A percentile compares a stretch with the other conserved stretches of the same genome.
These are phyloP conservation scores for Sebastes reedi DNA, from an alignment of 2,797 vertebrate species.

Conservation along the genomic window DNA sequence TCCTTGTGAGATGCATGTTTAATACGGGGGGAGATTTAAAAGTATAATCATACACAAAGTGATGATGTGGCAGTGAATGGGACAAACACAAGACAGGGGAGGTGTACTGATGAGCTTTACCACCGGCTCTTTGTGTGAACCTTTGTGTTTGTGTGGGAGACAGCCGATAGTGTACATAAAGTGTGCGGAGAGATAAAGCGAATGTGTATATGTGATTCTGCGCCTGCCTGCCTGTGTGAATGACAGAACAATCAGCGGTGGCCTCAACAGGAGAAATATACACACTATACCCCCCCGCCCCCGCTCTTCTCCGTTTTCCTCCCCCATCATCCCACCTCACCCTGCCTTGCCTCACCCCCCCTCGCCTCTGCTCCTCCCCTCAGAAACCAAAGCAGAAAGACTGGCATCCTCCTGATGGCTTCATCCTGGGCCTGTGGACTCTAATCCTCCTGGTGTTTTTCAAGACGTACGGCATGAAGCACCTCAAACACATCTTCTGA, in stretches of 20 bases:
- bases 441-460: conserved; percentile 98
- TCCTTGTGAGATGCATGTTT: conserved; percentile 79
- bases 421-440: conserved; percentile 97
- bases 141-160: conserved; percentile 31
- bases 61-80: conserved; percentile 80
- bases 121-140: conserved; percentile 37
- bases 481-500: conserved; percentile 98
- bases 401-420: conserved; percentile 98
- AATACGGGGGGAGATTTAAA: conserved; percentile 78
- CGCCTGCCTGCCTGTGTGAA: conserved; percentile 51
- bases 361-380: not conserved
- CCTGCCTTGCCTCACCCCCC: not conserved
- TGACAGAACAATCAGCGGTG: conserved; percentile 68
- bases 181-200: conserved; percentile 45
- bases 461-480: conserved; percentile 95
- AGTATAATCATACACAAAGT: conserved; percentile 81
- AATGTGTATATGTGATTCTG: conserved; percentile 30
- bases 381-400: conserved; percentile 97
- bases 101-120: conserved; percentile 68
- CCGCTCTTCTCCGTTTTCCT: not conserved
- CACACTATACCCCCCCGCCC: conserved; percentile 7
- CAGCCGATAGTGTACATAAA: conserved; percentile 32
- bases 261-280: conserved; percentile 61
- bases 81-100: conserved; percentile 71
- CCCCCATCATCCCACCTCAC: not conserved